Evolutionary conservation across 2,888 invertebrate genomes (phyloP).

Genomic region (Tenthredo notha): DNA sequence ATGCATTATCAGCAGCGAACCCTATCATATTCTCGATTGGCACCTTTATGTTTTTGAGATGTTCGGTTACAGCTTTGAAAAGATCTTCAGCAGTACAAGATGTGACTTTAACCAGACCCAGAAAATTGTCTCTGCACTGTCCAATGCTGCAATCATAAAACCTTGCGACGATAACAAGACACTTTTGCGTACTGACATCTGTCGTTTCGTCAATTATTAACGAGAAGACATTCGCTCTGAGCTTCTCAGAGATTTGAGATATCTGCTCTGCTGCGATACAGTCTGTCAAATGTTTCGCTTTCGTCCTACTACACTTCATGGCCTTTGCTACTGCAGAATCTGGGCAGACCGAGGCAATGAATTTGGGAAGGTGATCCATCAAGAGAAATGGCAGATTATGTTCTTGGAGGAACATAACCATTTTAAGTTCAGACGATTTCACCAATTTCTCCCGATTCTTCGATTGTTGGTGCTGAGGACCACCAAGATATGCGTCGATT

Average conservation of each 20-base stretch:
- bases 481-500: background rate
- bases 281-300: conserved; percentile 54
- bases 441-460: background rate
- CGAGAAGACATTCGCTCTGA: conserved; percentile 57
- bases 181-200: conserved; percentile 59
- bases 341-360: conserved; percentile 32
- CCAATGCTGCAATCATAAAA: conserved; percentile 47
- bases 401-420: conserved; percentile 59
- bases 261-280: conserved; percentile 55
- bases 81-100: conserved; percentile 49
- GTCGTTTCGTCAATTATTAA: conserved; percentile 66
- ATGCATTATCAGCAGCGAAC: conserved; percentile 54
- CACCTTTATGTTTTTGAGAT: conserved; percentile 48
- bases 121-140: conserved; percentile 32
- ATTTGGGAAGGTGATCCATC: conserved; percentile 60
- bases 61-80: conserved; percentile 52
- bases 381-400: conserved; percentile 61
- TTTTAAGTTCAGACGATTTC: conserved; percentile 56
- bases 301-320: conserved; percentile 55
- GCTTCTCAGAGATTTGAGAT: conserved; percentile 49
- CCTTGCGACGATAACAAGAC: conserved; percentile 54
- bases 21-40: conserved; percentile 57
- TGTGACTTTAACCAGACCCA: conserved; percentile 49
- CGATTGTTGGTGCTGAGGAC: background rate
- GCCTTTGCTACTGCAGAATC: conserved; percentile 61